A percentile compares a stretch with the other conserved stretches of the same genome.
Evolutionary conservation across 1,140 invertebrate genomes (phyloP).

Genomic region (Camponotus pennsylvanicus): DNA sequence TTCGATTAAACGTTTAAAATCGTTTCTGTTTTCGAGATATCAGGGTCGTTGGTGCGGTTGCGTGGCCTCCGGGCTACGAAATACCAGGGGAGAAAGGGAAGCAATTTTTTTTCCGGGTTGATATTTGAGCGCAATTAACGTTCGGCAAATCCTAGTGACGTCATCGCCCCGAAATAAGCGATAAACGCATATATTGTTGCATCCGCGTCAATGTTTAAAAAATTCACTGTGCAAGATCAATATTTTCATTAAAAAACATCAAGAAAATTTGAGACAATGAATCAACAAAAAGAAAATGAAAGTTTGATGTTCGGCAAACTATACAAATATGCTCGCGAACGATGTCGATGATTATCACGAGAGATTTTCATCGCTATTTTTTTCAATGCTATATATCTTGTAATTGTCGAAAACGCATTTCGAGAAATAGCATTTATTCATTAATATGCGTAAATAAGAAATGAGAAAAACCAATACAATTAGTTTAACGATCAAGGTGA

Average conservation of each 20-base stretch:
- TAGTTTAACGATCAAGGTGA: neutral
- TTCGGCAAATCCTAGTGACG: neutral
- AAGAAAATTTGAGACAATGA: neutral
- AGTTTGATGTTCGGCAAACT: neutral
- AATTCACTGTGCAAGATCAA: neutral
- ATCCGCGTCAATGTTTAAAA: neutral
- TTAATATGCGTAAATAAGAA: neutral
- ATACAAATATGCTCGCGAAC: neutral
- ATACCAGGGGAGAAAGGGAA: neutral
- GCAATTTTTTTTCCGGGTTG: neutral
- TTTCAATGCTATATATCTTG: too few relatives aligned
- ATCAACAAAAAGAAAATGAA: neutral
- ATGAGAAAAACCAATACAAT: neutral
- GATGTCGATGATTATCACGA: slow-evolving; percentile 5
- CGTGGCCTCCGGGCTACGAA: slow-evolving; percentile 24
- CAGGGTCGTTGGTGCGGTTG: slow-evolving; percentile 22
- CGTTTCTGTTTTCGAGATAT: slow-evolving; percentile 40
- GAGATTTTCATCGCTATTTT: neutral
- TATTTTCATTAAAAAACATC: neutral
- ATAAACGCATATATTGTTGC: neutral
- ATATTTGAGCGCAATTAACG: slow-evolving; percentile 52
- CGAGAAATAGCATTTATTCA: slow-evolving; percentile 4
- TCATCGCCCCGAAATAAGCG: slow-evolving; percentile 20
- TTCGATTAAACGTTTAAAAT: slow-evolving; percentile 61
- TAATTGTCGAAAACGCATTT: neutral